These are phyloP conservation scores for Alexandromys fortis DNA, from an alignment of 2,113 vertebrate genomes.

Conservation along the genomic window DNA sequence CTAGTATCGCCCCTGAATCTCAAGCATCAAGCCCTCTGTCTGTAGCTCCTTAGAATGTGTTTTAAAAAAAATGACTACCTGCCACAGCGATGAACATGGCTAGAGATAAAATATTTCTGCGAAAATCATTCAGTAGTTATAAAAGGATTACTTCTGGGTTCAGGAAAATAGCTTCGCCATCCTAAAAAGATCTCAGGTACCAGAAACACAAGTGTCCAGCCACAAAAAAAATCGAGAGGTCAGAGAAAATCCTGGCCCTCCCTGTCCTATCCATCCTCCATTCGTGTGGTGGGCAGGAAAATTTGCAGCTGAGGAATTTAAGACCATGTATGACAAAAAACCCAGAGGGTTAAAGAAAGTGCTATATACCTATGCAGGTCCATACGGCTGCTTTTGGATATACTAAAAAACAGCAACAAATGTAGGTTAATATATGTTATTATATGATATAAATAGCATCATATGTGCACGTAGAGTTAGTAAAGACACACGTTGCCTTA, in stretches of 20 bases:
- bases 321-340: background rate
- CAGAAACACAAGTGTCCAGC: background rate
- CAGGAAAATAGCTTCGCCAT: background rate
- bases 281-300: background rate
- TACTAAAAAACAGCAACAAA: background rate
- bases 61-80: background rate
- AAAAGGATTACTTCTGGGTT: background rate
- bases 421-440: background rate
- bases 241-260: background rate
- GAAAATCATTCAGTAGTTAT: background rate
- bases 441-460: constrained; percentile 5
- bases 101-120: background rate
- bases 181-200: background rate
- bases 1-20: background rate
- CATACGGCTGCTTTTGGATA: background rate
- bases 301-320: background rate
- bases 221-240: background rate
- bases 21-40: background rate
- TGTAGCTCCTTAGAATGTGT: background rate
- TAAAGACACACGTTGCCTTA: background rate
- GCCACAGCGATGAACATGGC: background rate
- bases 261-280: background rate
- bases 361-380: background rate
- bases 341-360: background rate
- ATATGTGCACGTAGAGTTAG: background rate